Evolutionary conservation across 2,888 invertebrate genomes (phyloP).

Genomic region (Epinotia nisella): DNA sequence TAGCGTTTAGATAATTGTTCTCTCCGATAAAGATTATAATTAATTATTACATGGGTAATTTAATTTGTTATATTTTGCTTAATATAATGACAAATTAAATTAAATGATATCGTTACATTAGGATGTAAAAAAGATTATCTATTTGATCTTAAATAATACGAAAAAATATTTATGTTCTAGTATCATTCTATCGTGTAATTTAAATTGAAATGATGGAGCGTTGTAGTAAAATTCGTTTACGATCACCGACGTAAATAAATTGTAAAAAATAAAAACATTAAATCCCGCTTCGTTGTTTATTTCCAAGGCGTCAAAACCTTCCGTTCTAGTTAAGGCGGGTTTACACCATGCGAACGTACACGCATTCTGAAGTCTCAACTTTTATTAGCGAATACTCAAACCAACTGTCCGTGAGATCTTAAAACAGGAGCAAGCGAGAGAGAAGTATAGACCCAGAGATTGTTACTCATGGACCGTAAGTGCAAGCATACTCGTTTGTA

Average conservation of each 20-base stretch:
- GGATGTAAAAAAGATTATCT: slow-evolving; percentile 85
- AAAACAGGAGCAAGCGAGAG: no score
- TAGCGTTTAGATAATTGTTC: slow-evolving; percentile 80
- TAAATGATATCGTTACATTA: slow-evolving; percentile 84
- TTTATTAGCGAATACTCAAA: no score
- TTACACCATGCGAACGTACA: background rate
- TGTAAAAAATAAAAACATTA: slow-evolving; percentile 83
- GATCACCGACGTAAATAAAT: slow-evolving; percentile 83
- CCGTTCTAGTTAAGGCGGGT: background rate
- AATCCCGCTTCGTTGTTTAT: slow-evolving; percentile 77
- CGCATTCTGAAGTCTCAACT: no score
- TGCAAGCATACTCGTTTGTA: no score
- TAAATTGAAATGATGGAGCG: slow-evolving; percentile 76
- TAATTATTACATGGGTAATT: slow-evolving; percentile 80
- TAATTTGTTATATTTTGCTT: slow-evolving; percentile 83
- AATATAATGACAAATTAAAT: slow-evolving; percentile 82
- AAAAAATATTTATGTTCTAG: slow-evolving; percentile 85
- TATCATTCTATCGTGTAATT: slow-evolving; percentile 83
- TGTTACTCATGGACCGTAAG: no score
- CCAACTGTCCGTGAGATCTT: no score
- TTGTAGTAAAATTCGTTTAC: slow-evolving; percentile 84
- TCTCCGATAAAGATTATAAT: slow-evolving; percentile 77
- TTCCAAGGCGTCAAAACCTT: slow-evolving; percentile 51
- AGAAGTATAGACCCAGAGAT: no score
- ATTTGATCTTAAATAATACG: slow-evolving; percentile 84